A percentile compares a stretch with the other conserved stretches of the same genome.
Evolutionary conservation across 2,113 vertebrate genomes (phyloP).

Genomic region (Dasyurus viverrinus): DNA sequence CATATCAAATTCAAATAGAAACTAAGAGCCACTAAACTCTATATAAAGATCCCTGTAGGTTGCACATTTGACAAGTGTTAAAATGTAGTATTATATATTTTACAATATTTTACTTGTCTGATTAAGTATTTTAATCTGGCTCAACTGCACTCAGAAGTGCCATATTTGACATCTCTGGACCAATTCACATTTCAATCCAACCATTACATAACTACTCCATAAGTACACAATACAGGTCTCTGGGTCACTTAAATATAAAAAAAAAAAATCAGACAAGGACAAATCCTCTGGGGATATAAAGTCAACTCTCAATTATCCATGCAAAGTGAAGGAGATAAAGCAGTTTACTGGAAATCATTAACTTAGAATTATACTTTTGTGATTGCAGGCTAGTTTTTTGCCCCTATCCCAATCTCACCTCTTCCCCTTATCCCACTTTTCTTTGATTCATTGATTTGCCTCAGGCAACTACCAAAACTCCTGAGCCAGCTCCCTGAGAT

Average conservation of each 20-base stretch:
- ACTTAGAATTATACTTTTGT: background rate
- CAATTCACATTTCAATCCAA: background rate
- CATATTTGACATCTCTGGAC: background rate
- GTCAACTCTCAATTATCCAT: conserved; percentile 43
- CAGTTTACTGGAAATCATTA: conserved; percentile 17
- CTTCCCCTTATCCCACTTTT: background rate
- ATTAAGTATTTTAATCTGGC: background rate
- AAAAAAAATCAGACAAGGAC: conserved; percentile 27
- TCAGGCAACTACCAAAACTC: background rate
- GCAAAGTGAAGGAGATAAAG: conserved; percentile 7
- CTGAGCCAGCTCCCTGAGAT: background rate
- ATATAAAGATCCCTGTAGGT: background rate
- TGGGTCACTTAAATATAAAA: conserved; percentile 37
- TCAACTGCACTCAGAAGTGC: background rate
- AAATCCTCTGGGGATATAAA: conserved; percentile 42
- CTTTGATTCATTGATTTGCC: conserved; percentile 2
- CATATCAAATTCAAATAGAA: background rate
- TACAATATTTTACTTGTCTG: no score
- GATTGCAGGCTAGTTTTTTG: background rate
- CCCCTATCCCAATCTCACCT: background rate
- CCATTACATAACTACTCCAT: background rate
- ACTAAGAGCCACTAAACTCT: background rate
- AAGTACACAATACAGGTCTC: background rate
- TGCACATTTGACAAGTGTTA: background rate
- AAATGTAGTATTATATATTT: background rate